Evolutionary conservation across 2,113 vertebrate species (phyloP).

Genomic region (Acanthochromis polyacanthus): DNA sequence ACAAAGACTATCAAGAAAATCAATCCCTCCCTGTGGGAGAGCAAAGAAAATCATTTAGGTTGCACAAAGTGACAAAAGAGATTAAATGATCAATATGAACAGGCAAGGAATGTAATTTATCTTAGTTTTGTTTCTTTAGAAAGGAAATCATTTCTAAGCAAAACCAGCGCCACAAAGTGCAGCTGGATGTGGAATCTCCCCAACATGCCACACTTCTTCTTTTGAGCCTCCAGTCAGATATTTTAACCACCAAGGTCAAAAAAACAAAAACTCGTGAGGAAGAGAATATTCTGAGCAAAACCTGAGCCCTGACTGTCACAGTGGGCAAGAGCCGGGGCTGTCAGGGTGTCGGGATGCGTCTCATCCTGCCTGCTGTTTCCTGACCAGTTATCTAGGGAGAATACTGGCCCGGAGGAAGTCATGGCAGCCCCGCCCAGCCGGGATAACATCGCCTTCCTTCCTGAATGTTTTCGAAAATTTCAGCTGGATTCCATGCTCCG

Average conservation of each 20-base stretch:
- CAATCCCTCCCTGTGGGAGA: conserved; percentile 37
- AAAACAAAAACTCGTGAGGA: conserved; percentile 30
- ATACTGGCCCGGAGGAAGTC: conserved; percentile 72
- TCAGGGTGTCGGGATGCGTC: conserved; percentile 75
- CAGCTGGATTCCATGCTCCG: conserved; percentile 69
- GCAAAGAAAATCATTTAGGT: conserved; percentile 22
- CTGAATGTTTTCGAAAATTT: conserved; percentile 76
- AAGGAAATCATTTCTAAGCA: conserved; percentile 1
- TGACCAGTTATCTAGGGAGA: conserved; percentile 78
- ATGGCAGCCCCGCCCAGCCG: conserved; percentile 72
- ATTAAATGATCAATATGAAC: conserved; percentile 21
- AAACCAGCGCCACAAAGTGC: conserved; percentile 16
- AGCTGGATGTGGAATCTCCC: conserved; percentile 39
- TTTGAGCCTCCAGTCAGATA: conserved; percentile 18
- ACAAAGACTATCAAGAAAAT: conserved; percentile 42
- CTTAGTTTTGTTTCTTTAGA: conserved; percentile 14
- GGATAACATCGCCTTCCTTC: conserved; percentile 84
- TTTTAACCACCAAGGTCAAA: conserved; percentile 39
- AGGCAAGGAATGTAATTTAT: not conserved
- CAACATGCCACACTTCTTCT: conserved; percentile 38
- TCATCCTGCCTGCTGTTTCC: conserved; percentile 84
- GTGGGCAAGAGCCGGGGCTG: conserved; percentile 33
- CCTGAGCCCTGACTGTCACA: conserved; percentile 41
- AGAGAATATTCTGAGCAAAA: conserved; percentile 43
- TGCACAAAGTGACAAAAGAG: conserved; percentile 35